phyloP scores from a whole-genome alignment of 2,797 vertebrate species.

The Channa striata region DNA sequence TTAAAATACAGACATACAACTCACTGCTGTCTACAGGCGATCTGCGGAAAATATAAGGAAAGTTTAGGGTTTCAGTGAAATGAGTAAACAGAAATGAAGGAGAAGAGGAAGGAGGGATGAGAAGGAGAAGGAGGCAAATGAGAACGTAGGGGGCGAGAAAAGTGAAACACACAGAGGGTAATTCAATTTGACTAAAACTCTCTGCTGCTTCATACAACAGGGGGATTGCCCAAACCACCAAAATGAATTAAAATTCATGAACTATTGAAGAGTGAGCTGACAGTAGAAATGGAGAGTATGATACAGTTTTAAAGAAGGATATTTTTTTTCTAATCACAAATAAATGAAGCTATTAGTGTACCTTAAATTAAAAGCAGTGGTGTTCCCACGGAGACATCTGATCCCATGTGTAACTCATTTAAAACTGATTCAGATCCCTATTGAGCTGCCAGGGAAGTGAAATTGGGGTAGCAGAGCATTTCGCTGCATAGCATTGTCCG shows the following conservation, averaged over 20 bases:
- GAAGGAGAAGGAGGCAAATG: slow-evolving; percentile 44
- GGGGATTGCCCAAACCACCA: slow-evolving; percentile 71
- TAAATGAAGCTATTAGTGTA: slow-evolving; percentile 78
- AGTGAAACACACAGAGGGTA: slow-evolving; percentile 78
- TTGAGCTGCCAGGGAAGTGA: slow-evolving; percentile 66
- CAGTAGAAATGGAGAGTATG: slow-evolving; percentile 52
- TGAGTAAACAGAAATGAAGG: slow-evolving; percentile 54
- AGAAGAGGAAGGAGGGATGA: slow-evolving; percentile 21
- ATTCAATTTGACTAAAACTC: slow-evolving; percentile 86
- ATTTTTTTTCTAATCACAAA: slow-evolving; percentile 76
- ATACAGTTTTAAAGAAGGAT: slow-evolving; percentile 65
- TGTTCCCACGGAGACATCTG: slow-evolving; percentile 67
- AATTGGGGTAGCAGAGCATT: slow-evolving; percentile 58
- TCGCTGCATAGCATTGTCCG: slow-evolving; percentile 49
- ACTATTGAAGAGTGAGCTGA: slow-evolving; percentile 76
- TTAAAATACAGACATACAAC: slow-evolving; percentile 86
- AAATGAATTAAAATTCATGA: slow-evolving; percentile 84
- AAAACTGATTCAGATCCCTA: slow-evolving; percentile 65
- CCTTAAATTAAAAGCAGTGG: slow-evolving; percentile 77
- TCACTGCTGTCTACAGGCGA: slow-evolving; percentile 75
- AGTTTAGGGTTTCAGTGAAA: slow-evolving; percentile 52
- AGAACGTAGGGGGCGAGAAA: slow-evolving; percentile 56
- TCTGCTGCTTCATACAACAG: slow-evolving; percentile 72
- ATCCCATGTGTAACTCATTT: slow-evolving; percentile 78
- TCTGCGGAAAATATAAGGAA: slow-evolving; percentile 42